Base-by-base conservation (phyloP, 2,113 vertebrate genomes). In the Rhombomys opimus region DNA sequence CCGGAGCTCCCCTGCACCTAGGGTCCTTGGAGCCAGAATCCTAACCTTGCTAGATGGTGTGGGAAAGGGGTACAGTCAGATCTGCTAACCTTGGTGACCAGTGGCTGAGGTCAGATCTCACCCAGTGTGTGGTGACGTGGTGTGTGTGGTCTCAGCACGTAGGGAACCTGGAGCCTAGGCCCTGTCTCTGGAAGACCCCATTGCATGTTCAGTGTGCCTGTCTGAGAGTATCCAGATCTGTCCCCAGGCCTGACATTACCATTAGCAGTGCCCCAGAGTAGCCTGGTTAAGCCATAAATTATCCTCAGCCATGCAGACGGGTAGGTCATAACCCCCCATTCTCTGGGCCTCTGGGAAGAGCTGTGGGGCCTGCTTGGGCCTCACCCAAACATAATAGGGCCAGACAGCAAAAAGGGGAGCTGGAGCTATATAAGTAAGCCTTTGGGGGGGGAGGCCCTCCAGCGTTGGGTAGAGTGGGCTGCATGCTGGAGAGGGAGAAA, bases 401-500 rank as follows among this genome's bases (percentile, higher is more conserved):
- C 76, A 95, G 95, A 89, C 61, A 50, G 93, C 59, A 70, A 80
- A 96, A 65, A 67, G 50, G 84, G 72, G 85, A 93, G 15, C 78
- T n/a, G 54, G 63, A 54, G 75, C 77, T 95, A 73, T 87, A 97
- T 96, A 97, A 98, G 97, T 94, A 97, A 72, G 85, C 82, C 50
- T 67, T 46, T 54, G 9, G 67, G 87, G 68, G 87, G 73, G 89
- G 22, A 17, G 72, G 46, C 38, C 32, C 86, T 54, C 72, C 77
- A 76, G 89, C 86, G 10, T 10, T 57, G 72, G 82, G 75, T 10
- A 77, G 76, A 91, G 97, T 7, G 54, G 22, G 52, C 89, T 84
- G 85, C 88, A 65, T 78, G 87, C 75, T 91, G 70, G 57, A 87
- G 41, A 94, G 32, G 76, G 95, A 91, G 93, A 93, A 50, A 90